Evolutionary conservation across 1,140 invertebrate species (phyloP).

Genomic region (Campodea augens): DNA sequence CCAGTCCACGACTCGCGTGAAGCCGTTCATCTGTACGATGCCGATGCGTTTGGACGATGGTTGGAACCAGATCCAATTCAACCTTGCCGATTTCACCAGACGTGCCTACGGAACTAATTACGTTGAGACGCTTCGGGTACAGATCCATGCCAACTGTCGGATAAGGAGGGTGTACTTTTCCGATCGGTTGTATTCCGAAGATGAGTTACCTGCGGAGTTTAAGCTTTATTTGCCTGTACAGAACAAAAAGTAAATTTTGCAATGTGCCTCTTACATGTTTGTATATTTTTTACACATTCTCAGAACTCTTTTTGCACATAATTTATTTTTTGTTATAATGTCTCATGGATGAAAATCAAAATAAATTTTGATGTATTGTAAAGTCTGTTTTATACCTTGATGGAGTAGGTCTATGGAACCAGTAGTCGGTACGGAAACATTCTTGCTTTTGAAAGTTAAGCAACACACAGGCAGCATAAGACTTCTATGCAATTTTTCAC

Average conservation of each 20-base stretch:
- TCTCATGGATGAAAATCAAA: neutral
- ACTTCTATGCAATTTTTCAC: too few relatives aligned
- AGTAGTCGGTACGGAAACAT: neutral
- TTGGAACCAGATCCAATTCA: constrained; percentile 99
- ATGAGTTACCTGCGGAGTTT: constrained; percentile 97
- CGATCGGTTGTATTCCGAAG: constrained; percentile 94
- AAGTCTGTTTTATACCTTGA: neutral
- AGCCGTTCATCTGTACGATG: constrained; percentile 59
- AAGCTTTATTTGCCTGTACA: constrained; percentile 90
- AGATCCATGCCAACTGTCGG: constrained; percentile 97
- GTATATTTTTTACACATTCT: neutral
- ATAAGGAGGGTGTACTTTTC: constrained; percentile 97
- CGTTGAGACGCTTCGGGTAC: constrained; percentile 90
- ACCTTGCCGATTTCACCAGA: constrained; percentile 93
- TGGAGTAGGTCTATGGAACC: neutral
- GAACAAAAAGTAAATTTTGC: constrained; percentile 39
- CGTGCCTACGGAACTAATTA: constrained; percentile 98
- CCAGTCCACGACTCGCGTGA: constrained; percentile 47
- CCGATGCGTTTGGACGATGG: constrained; percentile 51
- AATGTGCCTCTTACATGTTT: neutral
- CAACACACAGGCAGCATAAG: too few relatives aligned
- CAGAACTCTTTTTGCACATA: neutral
- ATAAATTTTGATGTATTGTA: neutral
- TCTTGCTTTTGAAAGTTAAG: too few relatives aligned
- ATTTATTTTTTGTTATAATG: too few relatives aligned